phyloP scores from a whole-genome alignment of 2,797 vertebrate species.

The Lycodopsis pacificus region DNA sequence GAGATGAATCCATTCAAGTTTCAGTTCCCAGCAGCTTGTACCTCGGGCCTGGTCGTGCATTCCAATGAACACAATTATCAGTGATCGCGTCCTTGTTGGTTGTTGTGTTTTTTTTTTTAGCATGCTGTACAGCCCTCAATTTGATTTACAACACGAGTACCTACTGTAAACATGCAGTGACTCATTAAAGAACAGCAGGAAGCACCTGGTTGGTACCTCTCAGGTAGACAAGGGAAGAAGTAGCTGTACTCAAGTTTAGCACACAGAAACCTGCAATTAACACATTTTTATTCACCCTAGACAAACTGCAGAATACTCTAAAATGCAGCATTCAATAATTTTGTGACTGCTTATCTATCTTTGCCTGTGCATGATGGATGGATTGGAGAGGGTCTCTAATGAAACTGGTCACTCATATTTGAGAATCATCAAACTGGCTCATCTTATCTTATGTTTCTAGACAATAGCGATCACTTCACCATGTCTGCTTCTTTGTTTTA shows the following conservation, averaged over 20 bases:
- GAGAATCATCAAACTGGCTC: conserved; percentile 23
- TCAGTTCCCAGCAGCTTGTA: conserved; percentile 20
- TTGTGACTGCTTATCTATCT: conserved; percentile 13
- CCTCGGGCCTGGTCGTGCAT: conserved; percentile 9
- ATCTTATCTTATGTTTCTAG: neutral
- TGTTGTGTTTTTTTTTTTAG: conserved; percentile 1
- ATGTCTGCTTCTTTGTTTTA: conserved; percentile 13
- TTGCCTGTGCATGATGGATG: conserved; percentile 44
- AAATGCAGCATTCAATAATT: conserved; percentile 9
- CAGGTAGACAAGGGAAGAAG: neutral
- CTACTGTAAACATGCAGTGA: neutral
- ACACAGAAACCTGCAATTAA: neutral
- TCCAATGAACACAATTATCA: conserved; percentile 14
- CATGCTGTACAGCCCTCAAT: neutral
- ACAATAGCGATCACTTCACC: conserved; percentile 5
- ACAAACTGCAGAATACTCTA: neutral
- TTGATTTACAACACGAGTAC: neutral
- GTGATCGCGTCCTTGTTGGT: conserved; percentile 3
- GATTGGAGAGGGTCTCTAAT: conserved; percentile 14
- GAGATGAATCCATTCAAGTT: conserved; percentile 21
- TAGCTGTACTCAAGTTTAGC: neutral
- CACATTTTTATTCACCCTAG: neutral
- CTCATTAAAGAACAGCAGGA: neutral
- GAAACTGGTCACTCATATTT: conserved; percentile 30
- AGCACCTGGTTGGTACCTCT: neutral